Evolutionary conservation across 2,797 vertebrate genomes (phyloP).

Genomic region (Meriones psammophilus): DNA sequence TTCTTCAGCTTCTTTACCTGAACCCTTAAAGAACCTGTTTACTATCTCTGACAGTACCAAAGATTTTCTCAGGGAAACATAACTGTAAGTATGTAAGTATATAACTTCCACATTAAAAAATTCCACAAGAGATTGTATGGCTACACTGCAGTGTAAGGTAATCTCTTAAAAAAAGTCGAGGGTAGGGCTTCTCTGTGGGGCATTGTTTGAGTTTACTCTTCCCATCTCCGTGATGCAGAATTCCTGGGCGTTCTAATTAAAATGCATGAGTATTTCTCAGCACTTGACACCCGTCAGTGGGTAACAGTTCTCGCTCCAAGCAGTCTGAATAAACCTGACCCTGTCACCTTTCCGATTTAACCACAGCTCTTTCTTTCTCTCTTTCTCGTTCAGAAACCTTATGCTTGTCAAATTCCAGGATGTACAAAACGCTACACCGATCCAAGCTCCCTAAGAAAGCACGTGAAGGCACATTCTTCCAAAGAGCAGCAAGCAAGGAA

Average conservation of each 20-base stretch:
- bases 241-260: conserved; percentile 68
- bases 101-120: conserved; percentile 73
- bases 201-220: conserved; percentile 67
- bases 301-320: conserved; percentile 59
- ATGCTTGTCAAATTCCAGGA: conserved; percentile 97
- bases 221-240: conserved; percentile 68
- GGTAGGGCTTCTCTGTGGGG: conserved; percentile 53
- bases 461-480: conserved; percentile 96
- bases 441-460: conserved; percentile 98
- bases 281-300: conserved; percentile 2
- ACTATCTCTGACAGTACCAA: conserved; percentile 90
- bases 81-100: conserved; percentile 90
- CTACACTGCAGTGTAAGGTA: conserved; percentile 2
- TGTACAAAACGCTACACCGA: conserved; percentile 98
- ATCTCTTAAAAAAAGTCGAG: conserved; percentile 63
- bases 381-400: conserved; percentile 95
- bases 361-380: conserved; percentile 68
- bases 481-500: conserved; percentile 95
- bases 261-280: conserved; percentile 36
- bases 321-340: conserved; percentile 16
- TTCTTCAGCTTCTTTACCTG: conserved; percentile 90
- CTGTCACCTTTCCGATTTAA: conserved; percentile 66
- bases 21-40: conserved; percentile 88
- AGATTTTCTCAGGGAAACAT: conserved; percentile 88
- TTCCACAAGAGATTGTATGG: conserved; percentile 65